A percentile compares a stretch with the other conserved stretches of the same genome.
These are phyloP conservation scores for Falco naumanni DNA, from an alignment of 2,797 vertebrate species.

Conservation along the genomic window DNA sequence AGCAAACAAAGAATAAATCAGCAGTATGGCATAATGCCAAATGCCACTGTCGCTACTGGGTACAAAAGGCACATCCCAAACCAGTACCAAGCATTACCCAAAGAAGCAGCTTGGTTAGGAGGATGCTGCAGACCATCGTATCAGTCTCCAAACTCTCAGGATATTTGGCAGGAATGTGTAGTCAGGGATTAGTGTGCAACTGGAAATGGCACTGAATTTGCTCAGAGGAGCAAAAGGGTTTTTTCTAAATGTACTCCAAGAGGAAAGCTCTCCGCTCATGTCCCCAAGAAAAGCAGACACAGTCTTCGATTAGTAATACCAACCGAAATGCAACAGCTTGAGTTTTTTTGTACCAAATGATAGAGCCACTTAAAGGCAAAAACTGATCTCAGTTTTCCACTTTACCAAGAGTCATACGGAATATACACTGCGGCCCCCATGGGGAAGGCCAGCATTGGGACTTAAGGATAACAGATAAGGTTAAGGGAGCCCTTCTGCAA, in stretches of 20 bases:
- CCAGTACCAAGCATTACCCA: background rate
- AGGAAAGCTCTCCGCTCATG: background rate
- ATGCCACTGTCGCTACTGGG: background rate
- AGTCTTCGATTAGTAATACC: background rate
- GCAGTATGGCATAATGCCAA: background rate
- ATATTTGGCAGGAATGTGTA: background rate
- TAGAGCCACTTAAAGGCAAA: background rate
- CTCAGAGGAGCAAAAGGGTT: background rate
- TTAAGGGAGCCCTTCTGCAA: background rate
- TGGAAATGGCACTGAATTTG: background rate
- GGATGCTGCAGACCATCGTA: background rate
- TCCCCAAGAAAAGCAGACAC: fast-evolving
- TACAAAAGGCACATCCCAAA: background rate
- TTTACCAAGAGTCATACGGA: background rate
- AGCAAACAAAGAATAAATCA: background rate
- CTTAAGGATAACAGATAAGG: background rate
- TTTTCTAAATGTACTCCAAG: background rate
- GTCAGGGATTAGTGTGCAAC: background rate
- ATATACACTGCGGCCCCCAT: background rate
- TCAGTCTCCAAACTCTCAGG: background rate
- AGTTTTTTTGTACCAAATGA: background rate
- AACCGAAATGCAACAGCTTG: background rate
- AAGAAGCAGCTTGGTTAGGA: background rate
- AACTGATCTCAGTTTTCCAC: background rate
- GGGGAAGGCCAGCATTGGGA: background rate